Evolutionary conservation across 1,140 invertebrate species (phyloP).

Genomic region (Heliconius hermathena): DNA sequence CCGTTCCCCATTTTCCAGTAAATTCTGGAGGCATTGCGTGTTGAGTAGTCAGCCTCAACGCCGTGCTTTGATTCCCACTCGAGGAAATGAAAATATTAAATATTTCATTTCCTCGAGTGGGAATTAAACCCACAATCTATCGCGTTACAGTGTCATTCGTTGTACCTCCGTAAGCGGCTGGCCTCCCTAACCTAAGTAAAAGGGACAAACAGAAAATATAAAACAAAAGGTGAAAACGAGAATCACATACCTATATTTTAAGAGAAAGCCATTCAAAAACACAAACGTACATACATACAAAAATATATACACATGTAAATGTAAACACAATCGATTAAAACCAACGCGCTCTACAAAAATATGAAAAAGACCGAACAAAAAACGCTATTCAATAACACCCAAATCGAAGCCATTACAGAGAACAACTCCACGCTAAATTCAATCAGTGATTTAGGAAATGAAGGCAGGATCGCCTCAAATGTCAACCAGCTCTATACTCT

Average conservation of each 20-base stretch:
- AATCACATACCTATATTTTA: not conserved
- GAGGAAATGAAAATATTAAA: no score
- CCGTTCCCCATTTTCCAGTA: no score
- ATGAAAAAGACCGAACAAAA: conserved; percentile 4
- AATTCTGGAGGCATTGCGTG: no score
- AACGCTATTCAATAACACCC: conserved; percentile 30
- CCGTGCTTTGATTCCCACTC: no score
- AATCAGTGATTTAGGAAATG: conserved; percentile 39
- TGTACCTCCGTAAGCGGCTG: no score
- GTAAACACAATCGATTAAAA: conserved; percentile 10
- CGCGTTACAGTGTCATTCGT: no score
- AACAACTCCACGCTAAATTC: conserved; percentile 36
- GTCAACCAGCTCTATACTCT: conserved; percentile 20
- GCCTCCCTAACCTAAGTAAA: not conserved
- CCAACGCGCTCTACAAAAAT: conserved; percentile 8
- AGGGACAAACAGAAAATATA: not conserved
- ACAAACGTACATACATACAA: not conserved
- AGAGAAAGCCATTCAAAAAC: not conserved
- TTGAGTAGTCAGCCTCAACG: no score
- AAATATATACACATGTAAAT: not conserved
- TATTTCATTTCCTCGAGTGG: not conserved
- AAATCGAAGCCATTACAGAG: conserved; percentile 33
- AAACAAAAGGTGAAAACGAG: not conserved
- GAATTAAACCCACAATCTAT: not conserved
- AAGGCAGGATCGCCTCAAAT: not conserved